Base-by-base conservation (phyloP, 92 coral and sea anemone genomes). In the Porites rus region DNA sequence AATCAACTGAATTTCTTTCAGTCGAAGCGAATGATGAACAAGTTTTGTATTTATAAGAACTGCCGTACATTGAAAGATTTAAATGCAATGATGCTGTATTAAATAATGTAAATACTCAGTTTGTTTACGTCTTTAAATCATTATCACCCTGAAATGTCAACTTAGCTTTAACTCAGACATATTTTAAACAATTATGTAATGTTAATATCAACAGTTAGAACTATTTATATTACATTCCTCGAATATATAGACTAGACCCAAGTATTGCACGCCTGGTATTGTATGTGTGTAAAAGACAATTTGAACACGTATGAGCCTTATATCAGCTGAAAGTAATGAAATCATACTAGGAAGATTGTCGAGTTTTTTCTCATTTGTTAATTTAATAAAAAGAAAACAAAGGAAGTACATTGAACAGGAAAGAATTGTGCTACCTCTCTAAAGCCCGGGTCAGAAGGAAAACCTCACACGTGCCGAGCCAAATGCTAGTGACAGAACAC, bases 1-100 rank as follows among this genome's bases (percentile, higher is more conserved):
- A 80, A 68, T 80, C 69, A 80, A 80, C 76, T 70, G 67, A 69
- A 80, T 80, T 80, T 80, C 43, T 68, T 56, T 20, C 16, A 22
- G 83, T 79, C 83, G 56, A 53, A 24, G 16, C 43, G 16, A 80
- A 69, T 69, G 68, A 72, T 53, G 61, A 69, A 52, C 19, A 14
- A 79, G 84, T 79, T 64, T 63, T 64, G 84, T 65, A 79, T 79
- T 79, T 67, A 65, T 13, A 25, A 31, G 51, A 65, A 5, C 38
- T 65, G 16, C 51, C 69, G 16, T n/a, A 25, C 69, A 58, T 61
- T 17, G 67, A 51, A 24, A 13, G 14, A 53, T 69, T 25, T 53
- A 24, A 81, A 19, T 61, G 60, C 20, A 5, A 28, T 11, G 16
- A 31, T 59, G 18, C 70, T 81, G 56, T 65, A 51, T 65, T 64